A percentile compares a stretch with the other conserved stretches of the same genome.
Conservation (phyloP, 2,888 invertebrate genomes). For the Ephialtes manifestator region DNA sequence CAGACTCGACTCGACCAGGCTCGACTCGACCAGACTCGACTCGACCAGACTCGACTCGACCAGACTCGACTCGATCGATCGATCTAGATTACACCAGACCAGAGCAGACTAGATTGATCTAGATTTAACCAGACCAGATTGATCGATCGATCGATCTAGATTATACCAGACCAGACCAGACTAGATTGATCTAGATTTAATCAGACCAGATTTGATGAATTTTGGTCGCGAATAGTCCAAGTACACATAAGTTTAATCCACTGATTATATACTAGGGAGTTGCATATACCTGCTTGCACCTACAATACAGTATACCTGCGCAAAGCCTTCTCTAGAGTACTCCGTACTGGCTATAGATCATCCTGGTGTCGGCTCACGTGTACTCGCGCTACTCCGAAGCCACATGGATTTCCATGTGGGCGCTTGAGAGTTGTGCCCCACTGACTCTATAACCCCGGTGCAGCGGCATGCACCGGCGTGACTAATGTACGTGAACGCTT, state of each 20-base stretch:
- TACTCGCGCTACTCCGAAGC: constrained; percentile 39
- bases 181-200: too few relatives aligned
- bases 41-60: too few relatives aligned
- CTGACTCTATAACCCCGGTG: constrained; percentile 78
- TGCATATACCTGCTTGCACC: background rate
- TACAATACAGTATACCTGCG: constrained; percentile 28
- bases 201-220: too few relatives aligned
- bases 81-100: too few relatives aligned
- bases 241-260: background rate
- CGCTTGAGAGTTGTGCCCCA: constrained; percentile 74
- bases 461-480: constrained; percentile 62
- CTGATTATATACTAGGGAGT: background rate
- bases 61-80: too few relatives aligned
- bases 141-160: too few relatives aligned
- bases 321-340: constrained; percentile 33
- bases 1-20: too few relatives aligned
- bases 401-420: constrained; percentile 67
- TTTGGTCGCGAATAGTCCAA: background rate
- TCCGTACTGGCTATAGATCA: constrained; percentile 56
- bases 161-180: too few relatives aligned
- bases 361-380: constrained; percentile 50
- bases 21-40: too few relatives aligned
- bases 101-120: too few relatives aligned
- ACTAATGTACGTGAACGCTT: constrained; percentile 67
- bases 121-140: too few relatives aligned